Base-by-base conservation (phyloP, 2,888 invertebrate genomes). In the Sinohyriopsis cumingii region DNA sequence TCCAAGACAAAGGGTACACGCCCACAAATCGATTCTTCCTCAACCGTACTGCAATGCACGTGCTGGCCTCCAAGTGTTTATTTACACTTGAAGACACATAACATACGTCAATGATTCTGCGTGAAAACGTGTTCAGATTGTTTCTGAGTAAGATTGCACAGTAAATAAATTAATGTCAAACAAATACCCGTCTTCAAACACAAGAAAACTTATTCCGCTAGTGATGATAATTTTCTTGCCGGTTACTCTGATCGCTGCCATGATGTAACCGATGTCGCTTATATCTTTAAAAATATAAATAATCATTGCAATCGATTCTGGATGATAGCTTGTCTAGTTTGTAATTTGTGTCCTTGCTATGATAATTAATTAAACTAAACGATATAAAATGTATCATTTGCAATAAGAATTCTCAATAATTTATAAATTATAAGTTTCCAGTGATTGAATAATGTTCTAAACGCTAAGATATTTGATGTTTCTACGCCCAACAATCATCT, bases 211-310 rank as follows among this genome's bases (percentile, higher is more conserved):
- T 64, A 74, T 71, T 66, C 76, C 78, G 57, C 79, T 76, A 56
- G 73, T 66, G 54, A 80, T 67, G 5, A 75, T 77, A 28, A 79
- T 75, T 64, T 55, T 62, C 15, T 72, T 68, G 19, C 57, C 63
- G 59, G 67, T 68, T 24, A 65, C 65, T 69, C 73, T 75, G 57
- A 84, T 67, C n/a, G 81, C 67, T 72, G 84, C 84, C 84, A 84
- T 84, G 67, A 69, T 81, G 70, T 71, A 68, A 64, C 69, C 56
- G 22, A 24, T 59, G 64, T 62, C 71, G 54, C 71, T 63, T 69
- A 72, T n/a, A 71, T 59, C 76, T 57, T 69, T 63, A 64, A 65
- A 75, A 76, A 71, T 65, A 62, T 68, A 65, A 63, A 69, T 69
- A 57, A 45, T 45, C 12, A 15, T 12, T 59, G 25, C 18, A 56